phyloP scores from a whole-genome alignment of 1,140 invertebrate genomes.

The Ceratosolen solmsi region DNA sequence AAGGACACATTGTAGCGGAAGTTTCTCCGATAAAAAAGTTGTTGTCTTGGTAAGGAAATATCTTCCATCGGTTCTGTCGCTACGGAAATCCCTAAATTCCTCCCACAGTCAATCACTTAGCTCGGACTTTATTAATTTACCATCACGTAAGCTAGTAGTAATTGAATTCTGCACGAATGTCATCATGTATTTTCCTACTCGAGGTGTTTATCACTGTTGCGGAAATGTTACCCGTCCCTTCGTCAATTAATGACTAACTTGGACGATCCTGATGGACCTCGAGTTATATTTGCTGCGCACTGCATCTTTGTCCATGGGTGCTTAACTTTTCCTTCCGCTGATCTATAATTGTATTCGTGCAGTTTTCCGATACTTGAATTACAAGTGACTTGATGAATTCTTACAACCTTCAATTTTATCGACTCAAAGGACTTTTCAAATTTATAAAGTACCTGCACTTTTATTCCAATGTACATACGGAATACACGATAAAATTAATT shows the following conservation, averaged over 20 bases:
- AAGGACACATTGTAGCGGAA: no score
- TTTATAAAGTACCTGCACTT: no score
- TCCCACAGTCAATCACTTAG: not conserved
- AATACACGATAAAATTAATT: no score
- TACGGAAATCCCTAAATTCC: not conserved
- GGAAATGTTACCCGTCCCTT: not conserved
- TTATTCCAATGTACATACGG: no score
- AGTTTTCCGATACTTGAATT: not conserved
- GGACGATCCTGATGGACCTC: not conserved
- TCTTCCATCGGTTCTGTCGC: not conserved
- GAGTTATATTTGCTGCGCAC: not conserved
- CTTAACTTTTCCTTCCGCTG: not conserved
- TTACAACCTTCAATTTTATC: no score
- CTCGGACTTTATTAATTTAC: conserved; percentile 46
- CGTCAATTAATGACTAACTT: conserved; percentile 17
- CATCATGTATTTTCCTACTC: conserved; percentile 13
- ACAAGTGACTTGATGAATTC: not conserved
- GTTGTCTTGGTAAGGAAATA: not conserved
- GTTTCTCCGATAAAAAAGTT: not conserved
- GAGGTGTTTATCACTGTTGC: not conserved
- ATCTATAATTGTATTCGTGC: not conserved
- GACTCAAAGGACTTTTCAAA: no score
- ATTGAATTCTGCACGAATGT: conserved; percentile 1
- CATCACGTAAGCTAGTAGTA: not conserved
- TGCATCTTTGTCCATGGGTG: not conserved